phyloP scores from a whole-genome alignment of 1,140 invertebrate genomes.

The Yoshiicerus persimilis region DNA sequence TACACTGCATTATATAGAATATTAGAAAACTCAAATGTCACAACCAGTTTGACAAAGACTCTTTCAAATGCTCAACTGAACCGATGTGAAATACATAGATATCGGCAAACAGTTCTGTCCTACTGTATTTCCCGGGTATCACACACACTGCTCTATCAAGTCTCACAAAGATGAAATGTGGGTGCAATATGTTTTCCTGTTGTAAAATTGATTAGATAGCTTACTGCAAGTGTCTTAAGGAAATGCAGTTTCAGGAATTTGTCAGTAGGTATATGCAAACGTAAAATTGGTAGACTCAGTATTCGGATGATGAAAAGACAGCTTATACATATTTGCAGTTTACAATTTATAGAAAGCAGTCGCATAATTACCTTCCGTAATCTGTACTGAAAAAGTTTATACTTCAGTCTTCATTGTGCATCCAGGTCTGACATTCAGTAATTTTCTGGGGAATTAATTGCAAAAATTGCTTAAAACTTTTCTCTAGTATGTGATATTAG shows the following conservation, averaged over 20 bases:
- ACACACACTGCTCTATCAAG: background rate
- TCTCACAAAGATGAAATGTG: slow-evolving; percentile 1
- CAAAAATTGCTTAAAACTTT: too few species aligned
- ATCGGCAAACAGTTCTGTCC: background rate
- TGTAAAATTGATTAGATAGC: background rate
- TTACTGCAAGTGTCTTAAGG: background rate
- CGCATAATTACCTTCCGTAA: too few species aligned
- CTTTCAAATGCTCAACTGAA: background rate
- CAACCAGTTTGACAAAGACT: slow-evolving; percentile 7
- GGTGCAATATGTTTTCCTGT: background rate
- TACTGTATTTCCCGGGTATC: too few species aligned
- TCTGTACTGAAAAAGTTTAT: too few species aligned
- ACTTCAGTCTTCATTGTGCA: too few species aligned
- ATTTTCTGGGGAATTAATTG: too few species aligned
- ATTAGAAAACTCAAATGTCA: slow-evolving; percentile 4
- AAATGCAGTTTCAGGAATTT: background rate
- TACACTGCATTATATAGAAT: background rate
- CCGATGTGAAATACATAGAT: background rate
- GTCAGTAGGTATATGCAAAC: background rate
- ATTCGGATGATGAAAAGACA: too few species aligned
- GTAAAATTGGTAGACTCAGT: too few species aligned
- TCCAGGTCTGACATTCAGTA: too few species aligned
- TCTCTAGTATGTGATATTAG: too few species aligned
- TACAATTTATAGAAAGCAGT: too few species aligned
- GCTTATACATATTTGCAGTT: too few species aligned